These are phyloP conservation scores for Microplitis mediator DNA, from an alignment of 1,140 invertebrate species.

Conservation along the genomic window DNA sequence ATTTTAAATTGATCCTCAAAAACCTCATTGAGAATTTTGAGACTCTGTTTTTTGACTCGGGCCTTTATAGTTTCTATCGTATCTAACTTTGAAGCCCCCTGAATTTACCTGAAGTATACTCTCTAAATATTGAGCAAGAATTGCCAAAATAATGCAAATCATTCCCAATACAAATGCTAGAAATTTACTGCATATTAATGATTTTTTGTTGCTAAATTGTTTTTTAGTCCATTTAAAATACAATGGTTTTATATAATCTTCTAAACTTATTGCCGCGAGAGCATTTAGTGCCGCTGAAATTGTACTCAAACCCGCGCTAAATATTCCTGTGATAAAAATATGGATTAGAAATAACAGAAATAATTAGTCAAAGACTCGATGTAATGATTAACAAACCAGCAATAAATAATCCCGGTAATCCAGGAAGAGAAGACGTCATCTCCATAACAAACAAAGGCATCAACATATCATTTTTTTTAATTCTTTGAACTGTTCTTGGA, in stretches of 20 bases:
- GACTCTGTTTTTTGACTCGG: too few species aligned
- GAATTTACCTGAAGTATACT: conserved; percentile 67
- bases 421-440: conserved; percentile 70
- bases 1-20: too few species aligned
- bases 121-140: conserved; percentile 73
- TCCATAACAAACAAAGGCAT: conserved; percentile 83
- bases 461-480: conserved; percentile 66
- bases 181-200: conserved; percentile 64
- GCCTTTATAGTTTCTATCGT: too few species aligned
- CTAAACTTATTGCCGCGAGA: conserved; percentile 83
- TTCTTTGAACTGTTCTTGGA: conserved; percentile 66
- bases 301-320: conserved; percentile 84
- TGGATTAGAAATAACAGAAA: too few species aligned
- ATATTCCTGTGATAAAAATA: conserved; percentile 66
- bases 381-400: conserved; percentile 57
- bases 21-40: too few species aligned
- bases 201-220: conserved; percentile 44
- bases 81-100: too few species aligned
- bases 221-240: conserved; percentile 32
- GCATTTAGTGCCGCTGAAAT: conserved; percentile 86
- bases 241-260: conserved; percentile 75
- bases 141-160: conserved; percentile 74
- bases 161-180: conserved; percentile 73
- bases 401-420: conserved; percentile 82
- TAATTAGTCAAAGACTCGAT: too few species aligned